Evolutionary conservation across 2,888 invertebrate species (phyloP).

Genomic region (Dichetophora obliterata): DNA sequence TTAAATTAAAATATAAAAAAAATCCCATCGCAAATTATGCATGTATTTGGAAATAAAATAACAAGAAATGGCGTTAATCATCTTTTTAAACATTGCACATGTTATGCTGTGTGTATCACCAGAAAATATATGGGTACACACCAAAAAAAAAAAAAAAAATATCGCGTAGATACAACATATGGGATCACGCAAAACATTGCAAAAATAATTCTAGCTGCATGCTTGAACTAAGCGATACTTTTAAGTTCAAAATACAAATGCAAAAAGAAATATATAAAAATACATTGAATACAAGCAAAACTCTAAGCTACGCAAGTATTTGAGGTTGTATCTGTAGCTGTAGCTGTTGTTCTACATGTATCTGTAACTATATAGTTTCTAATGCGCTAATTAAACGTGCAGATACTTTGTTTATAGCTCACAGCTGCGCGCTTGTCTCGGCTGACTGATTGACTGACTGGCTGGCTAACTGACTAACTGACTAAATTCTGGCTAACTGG

Average conservation of each 20-base stretch:
- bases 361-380: constrained; percentile 14
- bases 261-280: neutral
- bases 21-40: neutral
- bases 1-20: neutral
- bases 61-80: constrained; percentile 33
- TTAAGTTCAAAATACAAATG: neutral
- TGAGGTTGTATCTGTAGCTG: constrained; percentile 30
- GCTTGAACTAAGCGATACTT: constrained; percentile 1
- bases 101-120: constrained; percentile 7
- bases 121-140: neutral
- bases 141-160: neutral
- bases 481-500: neutral
- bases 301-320: constrained; percentile 10
- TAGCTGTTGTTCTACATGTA: constrained; percentile 19
- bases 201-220: neutral
- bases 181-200: neutral
- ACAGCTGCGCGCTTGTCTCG: neutral
- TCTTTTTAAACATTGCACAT: constrained; percentile 20
- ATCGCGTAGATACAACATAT: constrained; percentile 1
- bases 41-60: neutral
- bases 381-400: constrained; percentile 57
- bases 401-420: constrained; percentile 50
- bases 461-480: neutral
- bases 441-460: neutral
- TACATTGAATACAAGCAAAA: neutral